These are phyloP conservation scores for Willowsia nigromaculata DNA, from an alignment of 2,888 invertebrate genomes.

Conservation along the genomic window DNA sequence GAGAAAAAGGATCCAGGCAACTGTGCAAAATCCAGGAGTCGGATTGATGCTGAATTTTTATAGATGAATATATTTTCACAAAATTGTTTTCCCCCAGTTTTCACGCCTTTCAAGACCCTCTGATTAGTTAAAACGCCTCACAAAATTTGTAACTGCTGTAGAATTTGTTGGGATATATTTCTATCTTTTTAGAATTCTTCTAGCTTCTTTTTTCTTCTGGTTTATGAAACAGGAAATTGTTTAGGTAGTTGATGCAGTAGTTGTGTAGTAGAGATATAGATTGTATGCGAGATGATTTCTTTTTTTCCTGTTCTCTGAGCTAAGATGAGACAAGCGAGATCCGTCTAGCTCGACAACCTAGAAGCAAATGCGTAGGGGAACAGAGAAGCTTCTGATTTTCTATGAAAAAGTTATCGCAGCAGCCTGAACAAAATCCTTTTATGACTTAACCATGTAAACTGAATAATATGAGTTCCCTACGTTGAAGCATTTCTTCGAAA, in stretches of 20 bases:
- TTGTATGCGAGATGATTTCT: background rate
- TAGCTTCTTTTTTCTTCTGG: background rate
- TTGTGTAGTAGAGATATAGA: background rate
- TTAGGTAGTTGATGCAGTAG: background rate
- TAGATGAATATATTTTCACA: background rate
- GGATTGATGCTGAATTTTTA: background rate
- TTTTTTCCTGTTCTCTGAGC: background rate
- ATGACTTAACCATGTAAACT: too few relatives aligned
- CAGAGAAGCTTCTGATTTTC: constrained; percentile 54
- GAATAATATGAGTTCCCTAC: too few relatives aligned
- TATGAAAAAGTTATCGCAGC: background rate
- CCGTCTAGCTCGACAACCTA: constrained; percentile 61
- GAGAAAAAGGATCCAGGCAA: constrained; percentile 20
- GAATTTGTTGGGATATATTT: background rate
- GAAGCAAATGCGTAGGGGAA: constrained; percentile 32
- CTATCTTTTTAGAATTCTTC: background rate
- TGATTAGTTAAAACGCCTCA: background rate
- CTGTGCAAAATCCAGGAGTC: constrained; percentile 1
- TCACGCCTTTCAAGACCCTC: background rate
- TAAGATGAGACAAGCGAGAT: constrained; percentile 49
- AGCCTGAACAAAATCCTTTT: too few relatives aligned
- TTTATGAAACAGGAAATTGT: background rate
- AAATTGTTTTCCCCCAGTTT: background rate
- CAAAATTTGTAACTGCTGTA: too few relatives aligned
- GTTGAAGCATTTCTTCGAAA: constrained; percentile 7